Conservation (phyloP, 1,140 invertebrate genomes). For the Drosophila pandora region DNA sequence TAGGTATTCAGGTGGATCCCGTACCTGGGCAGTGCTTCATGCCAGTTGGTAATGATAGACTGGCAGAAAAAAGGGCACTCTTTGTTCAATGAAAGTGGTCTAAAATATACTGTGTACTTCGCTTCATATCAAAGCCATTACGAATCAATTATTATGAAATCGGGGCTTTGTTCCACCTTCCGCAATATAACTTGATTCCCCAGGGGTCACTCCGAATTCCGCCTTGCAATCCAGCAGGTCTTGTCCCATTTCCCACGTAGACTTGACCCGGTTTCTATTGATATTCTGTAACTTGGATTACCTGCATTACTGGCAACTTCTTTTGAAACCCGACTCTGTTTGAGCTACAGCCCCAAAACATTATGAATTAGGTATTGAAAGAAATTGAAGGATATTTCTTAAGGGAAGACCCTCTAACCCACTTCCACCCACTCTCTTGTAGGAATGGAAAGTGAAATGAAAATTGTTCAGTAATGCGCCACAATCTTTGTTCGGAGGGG, state of each 20-base stretch:
- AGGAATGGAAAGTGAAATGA: constrained; percentile 72
- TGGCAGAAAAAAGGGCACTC: constrained; percentile 15
- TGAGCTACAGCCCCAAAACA: neutral
- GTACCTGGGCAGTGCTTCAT: constrained; percentile 42
- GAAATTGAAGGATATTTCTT: constrained; percentile 13
- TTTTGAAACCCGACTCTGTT: constrained; percentile 4
- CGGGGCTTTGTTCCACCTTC: too few relatives aligned
- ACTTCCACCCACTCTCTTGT: neutral
- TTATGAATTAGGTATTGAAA: neutral
- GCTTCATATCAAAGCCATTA: too few relatives aligned
- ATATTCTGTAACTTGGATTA: neutral
- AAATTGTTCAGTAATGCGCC: constrained; percentile 28
- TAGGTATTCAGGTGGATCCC: constrained; percentile 31
- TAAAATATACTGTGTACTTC: too few relatives aligned
- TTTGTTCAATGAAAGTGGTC: neutral
- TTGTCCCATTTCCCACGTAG: constrained; percentile 58
- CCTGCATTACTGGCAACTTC: neutral
- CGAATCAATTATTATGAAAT: constrained; percentile 30
- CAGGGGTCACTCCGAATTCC: too few relatives aligned
- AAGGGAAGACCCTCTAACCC: neutral
- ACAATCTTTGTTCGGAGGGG: constrained; percentile 27
- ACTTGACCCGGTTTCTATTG: constrained; percentile 48
- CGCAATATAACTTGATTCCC: too few relatives aligned
- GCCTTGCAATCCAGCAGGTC: neutral
- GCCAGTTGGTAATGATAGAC: constrained; percentile 14